Evolutionary conservation across 2,888 invertebrate species (phyloP), one percentile per base, ranked within the genome.

Genomic region (Melipona beecheii): DNA sequence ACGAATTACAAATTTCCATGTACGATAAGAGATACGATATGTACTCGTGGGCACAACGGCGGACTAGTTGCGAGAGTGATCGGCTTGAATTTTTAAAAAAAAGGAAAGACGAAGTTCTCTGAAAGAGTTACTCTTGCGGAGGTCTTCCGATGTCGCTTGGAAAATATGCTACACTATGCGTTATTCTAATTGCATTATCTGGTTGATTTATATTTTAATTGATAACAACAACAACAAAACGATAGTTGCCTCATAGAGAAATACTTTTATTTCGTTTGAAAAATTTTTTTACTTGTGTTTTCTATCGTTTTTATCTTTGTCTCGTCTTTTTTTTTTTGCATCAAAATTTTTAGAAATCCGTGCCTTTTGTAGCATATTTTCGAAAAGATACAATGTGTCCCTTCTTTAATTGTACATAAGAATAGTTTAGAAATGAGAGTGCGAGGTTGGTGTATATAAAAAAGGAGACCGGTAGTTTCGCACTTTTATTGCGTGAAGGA

Each of bases 391-490:
- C 79, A 6, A 60, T 60, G 70, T 85, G 78, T 82, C 75, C 80
- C 76, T 84, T 75, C 82, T 87, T 91, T 87, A 89, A 90, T 88
- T 91, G 91, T 92, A 92, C 85, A 91, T 91, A 92, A 81, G 86
- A 84, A 87, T 85, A 86, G 65, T 89, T 86, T 87, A 90, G 73
- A 87, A 89, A 82, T 83, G 82, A 84, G 76, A 74, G 84, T 86
- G 86, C 77, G 83, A 83, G 85, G 84, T 78, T 85, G 84, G 62
- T 91, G 91, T 91, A 90, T 70, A 91, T 91, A 91, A 62, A 82
- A 83, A 70, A 5, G 68, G 36, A 24, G 27, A 21, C 69, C 77
- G 86, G 43, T 66, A 75, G 75, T 58, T 31, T 54, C 75, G 83
- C 83, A 81, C 74, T 81, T 79, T 73, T 81, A 83, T 64, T 73